A percentile compares a stretch with the other conserved stretches of the same genome.
These are phyloP conservation scores for Aphidius colemani DNA, from an alignment of 2,888 invertebrate genomes.

Conservation along the genomic window DNA sequence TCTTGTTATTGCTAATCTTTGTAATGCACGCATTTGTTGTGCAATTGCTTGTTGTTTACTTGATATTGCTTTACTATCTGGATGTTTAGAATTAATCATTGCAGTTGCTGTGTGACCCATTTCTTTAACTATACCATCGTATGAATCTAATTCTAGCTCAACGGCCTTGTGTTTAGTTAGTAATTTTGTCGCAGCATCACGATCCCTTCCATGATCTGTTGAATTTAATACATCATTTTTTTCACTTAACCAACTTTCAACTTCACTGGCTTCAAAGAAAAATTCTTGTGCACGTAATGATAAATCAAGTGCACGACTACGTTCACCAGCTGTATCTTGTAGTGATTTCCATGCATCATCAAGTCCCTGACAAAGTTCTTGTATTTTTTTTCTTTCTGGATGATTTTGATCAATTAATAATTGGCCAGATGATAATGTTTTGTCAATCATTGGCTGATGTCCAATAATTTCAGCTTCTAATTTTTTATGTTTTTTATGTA, in stretches of 20 bases:
- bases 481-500: conserved; percentile 93
- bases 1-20: conserved; percentile 77
- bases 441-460: conserved; percentile 82
- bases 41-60: conserved; percentile 77
- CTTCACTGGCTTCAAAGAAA: conserved; percentile 87
- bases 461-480: conserved; percentile 87
- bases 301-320: conserved; percentile 80
- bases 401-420: conserved; percentile 76
- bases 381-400: conserved; percentile 79
- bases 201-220: conserved; percentile 87
- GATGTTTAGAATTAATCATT: conserved; percentile 81
- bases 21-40: conserved; percentile 79
- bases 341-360: conserved; percentile 77
- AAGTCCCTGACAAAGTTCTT: conserved; percentile 74
- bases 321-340: conserved; percentile 71
- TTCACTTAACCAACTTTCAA: conserved; percentile 92
- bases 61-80: conserved; percentile 80
- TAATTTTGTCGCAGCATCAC: conserved; percentile 89
- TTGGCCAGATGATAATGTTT: conserved; percentile 80
- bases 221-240: conserved; percentile 80
- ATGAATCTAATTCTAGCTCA: conserved; percentile 88
- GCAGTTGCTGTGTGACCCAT: conserved; percentile 86
- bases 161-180: conserved; percentile 94
- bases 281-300: conserved; percentile 90
- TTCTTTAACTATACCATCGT: conserved; percentile 88